Evolutionary conservation across 2,797 vertebrate species (phyloP), one percentile per base, ranked within the genome.

Genomic region (Phylloscopus collybita): DNA sequence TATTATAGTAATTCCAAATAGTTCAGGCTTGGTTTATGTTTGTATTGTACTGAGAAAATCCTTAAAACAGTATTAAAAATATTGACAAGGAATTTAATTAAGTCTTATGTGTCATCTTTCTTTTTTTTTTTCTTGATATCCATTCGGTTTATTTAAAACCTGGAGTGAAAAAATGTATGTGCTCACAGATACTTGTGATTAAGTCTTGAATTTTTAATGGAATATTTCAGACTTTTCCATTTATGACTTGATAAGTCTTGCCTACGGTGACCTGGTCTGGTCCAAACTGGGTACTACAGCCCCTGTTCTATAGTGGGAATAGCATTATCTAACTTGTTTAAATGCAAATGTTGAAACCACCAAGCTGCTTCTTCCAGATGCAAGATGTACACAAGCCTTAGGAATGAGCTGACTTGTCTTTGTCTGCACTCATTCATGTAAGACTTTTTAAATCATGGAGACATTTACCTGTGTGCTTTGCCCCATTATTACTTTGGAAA

Each of bases 231-330:
- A 14, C 16, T n/a, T 30, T 30, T 60, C 8, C 3, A 36, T 34
- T 87, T 69, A 36, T 71, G 14, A 40, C 21, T 50, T 25, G 12
- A 1, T 8, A 42, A n/a, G 10, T 50, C 60, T 74, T 87, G n/a
- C 6, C 6, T 54, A 4, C 5, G 3, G 11, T 59, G 12, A 62
- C 47, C 15, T 56, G n/a, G 12, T 36, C 32, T 72, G 4, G 7
- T 60, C 26, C 2, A 6, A 64, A 32, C n/a, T 27, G 22, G 4
- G 51, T 0, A 2, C 5, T 23, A 32, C 18, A 34, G 8, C 2
- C 17, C 8, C 5, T 59, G 6, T 42, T 75, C 27, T 44, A 13
- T 8, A 64, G 27, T 14, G 64, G 21, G 26, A 64, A 70, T 34
- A 59, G 0, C 8, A 47, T 54, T 67, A 54, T 15, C 10, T 82